These are phyloP conservation scores for Entomobrya proxima DNA, from an alignment of 2,888 invertebrate genomes.

Conservation along the genomic window DNA sequence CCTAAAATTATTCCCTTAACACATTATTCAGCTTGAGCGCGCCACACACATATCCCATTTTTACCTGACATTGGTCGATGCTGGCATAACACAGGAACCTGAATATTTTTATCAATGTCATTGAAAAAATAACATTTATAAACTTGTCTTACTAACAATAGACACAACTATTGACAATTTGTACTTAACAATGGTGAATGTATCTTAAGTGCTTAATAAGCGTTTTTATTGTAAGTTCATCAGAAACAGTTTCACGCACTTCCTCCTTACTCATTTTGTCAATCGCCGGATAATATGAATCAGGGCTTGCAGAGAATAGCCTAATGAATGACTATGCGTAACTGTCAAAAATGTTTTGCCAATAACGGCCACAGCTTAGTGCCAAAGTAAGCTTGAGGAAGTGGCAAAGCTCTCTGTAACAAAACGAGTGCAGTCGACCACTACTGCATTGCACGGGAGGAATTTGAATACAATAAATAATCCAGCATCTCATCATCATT, in stretches of 20 bases:
- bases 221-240: slow-evolving; percentile 2
- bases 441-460: neutral
- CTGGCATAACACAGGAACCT: neutral
- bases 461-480: slow-evolving; percentile 24
- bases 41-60: no score
- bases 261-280: neutral
- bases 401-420: neutral
- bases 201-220: neutral
- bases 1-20: neutral
- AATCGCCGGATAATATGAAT: neutral
- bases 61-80: no score
- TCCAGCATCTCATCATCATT: slow-evolving; percentile 28
- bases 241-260: slow-evolving; percentile 24
- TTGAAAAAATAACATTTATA: neutral
- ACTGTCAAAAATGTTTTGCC: slow-evolving; percentile 44
- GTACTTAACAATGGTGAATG: neutral
- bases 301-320: neutral
- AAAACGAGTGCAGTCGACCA: neutral
- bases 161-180: neutral
- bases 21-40: neutral
- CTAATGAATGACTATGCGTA: slow-evolving; percentile 31
- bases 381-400: slow-evolving; percentile 12
- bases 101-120: neutral
- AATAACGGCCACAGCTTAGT: slow-evolving; percentile 6
- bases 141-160: neutral